Percentiles rank a stretch among this genome's conserved stretches.
These are phyloP conservation scores for Saxicola maurus DNA, from an alignment of 2,797 vertebrate genomes.

Conservation along the genomic window DNA sequence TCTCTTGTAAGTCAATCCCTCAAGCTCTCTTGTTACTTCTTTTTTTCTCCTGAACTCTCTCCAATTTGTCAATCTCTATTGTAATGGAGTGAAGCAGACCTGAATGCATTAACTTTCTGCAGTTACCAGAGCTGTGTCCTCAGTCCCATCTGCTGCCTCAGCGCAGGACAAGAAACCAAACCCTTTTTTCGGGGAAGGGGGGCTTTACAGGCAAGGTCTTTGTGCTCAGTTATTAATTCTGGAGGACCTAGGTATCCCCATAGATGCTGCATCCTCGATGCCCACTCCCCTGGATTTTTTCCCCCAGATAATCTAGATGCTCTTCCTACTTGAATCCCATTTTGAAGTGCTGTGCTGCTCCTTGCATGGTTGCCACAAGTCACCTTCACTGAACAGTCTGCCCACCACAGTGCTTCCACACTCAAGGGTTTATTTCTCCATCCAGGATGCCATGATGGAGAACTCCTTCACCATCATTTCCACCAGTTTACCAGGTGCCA, in stretches of 20 bases:
- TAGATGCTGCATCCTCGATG: not conserved
- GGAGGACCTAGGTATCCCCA: rapidly evolving
- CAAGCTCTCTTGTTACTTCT: conserved; percentile 45
- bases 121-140: not conserved
- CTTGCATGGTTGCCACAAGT: not conserved
- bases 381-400: not conserved
- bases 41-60: conserved; percentile 32
- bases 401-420: rapidly evolving
- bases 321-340: not conserved
- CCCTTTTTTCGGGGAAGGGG: not conserved
- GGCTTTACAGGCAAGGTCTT: not conserved
- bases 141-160: not conserved
- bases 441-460: not conserved
- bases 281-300: not conserved
- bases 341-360: not conserved
- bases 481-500: not conserved
- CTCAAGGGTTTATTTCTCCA: not conserved
- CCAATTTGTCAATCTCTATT: conserved; percentile 58
- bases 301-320: not conserved
- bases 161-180: not conserved
- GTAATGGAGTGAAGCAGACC: conserved; percentile 42
- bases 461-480: not conserved
- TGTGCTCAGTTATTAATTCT: not conserved
- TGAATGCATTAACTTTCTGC: conserved; percentile 41
- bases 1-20: conserved; percentile 61